Evolutionary conservation across 2,113 vertebrate genomes (phyloP), one percentile per base, ranked within the genome.

Genomic region (Anser cygnoides): DNA sequence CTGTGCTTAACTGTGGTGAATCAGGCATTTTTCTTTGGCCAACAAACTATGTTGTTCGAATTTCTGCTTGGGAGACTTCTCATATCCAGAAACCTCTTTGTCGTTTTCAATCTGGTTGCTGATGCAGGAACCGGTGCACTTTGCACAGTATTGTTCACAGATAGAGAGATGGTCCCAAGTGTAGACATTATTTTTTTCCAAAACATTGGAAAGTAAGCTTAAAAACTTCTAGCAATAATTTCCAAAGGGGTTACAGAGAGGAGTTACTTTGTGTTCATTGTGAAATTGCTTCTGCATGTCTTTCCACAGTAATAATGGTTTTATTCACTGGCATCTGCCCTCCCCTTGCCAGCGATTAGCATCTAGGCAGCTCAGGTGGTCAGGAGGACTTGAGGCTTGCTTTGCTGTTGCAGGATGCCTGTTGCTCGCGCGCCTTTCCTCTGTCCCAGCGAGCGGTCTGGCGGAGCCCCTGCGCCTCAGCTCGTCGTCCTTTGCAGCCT

Each of bases 201-300:
- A 22, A 66, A 55, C 23, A 8, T 16, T 50, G 67, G 21, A 35
- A 59, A 68, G 8, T 50, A 43, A 84, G 37, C 19, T 61, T 58
- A 28, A 73, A 39, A 44, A 46, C 49, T 79, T 21, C 35, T 79
- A 85, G 70, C 55, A 93, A 75, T 94, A 44, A 92, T 94, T 94
- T 90, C 52, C 85, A 57, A 59, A 77, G 58, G 70, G 91, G 57
- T 96, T 79, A 79, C 54, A 85, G 49, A 72, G 73, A 43, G 70
- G 89, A 85, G 44, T 94, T 93, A 87, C 29, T 35, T 84, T 65
- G 59, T 52, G 46, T 72, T 58, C 7, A 22, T 25, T 55, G 59
- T 66, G 74, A n/a, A 89, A 41, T 37, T 75, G 46, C 58, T 82
- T 57, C 55, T 70, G 67, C 59, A 35, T 35, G 8, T 15, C 9